A percentile compares a stretch with the other conserved stretches of the same genome.
These are phyloP conservation scores for Verasper variegatus DNA, from an alignment of 2,113 vertebrate genomes.

Conservation along the genomic window DNA sequence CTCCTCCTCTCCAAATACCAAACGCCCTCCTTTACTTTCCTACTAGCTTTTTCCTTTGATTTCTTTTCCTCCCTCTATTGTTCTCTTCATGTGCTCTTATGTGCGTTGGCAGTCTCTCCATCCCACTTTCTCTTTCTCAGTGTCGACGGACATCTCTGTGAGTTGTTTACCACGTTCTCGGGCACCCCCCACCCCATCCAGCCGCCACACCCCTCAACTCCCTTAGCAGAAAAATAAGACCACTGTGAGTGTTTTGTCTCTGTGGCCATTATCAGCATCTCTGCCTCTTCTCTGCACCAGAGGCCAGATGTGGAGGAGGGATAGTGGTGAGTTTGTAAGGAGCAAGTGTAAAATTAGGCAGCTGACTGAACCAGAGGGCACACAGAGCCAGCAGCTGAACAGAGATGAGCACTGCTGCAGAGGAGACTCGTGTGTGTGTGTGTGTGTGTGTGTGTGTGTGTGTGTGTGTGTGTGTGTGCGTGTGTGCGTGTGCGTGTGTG, in stretches of 20 bases:
- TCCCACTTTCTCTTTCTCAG: slow-evolving; percentile 35
- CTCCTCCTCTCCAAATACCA: slow-evolving; percentile 69
- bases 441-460: too few species aligned
- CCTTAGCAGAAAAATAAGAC: slow-evolving; percentile 20
- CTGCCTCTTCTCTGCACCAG: slow-evolving; percentile 18
- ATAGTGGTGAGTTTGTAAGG: slow-evolving; percentile 67
- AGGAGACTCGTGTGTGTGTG: too few species aligned
- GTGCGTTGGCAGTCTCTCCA: slow-evolving; percentile 15
- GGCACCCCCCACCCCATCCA: not conserved
- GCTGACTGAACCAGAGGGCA: slow-evolving; percentile 36
- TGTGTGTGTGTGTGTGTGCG: slow-evolving; percentile 19
- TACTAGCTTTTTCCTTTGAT: slow-evolving; percentile 33
- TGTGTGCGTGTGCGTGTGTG: not conserved
- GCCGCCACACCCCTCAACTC: not conserved
- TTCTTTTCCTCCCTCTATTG: slow-evolving; percentile 53
- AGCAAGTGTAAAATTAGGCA: slow-evolving; percentile 60
- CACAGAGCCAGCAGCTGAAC: slow-evolving; percentile 46
- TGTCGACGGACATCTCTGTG: slow-evolving; percentile 32
- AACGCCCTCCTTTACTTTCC: slow-evolving; percentile 57
- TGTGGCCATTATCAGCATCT: slow-evolving; percentile 37
- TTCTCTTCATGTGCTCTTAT: slow-evolving; percentile 43
- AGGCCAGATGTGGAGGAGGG: slow-evolving; percentile 67
- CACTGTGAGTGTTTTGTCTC: slow-evolving; percentile 38
- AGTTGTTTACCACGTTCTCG: slow-evolving; percentile 47
- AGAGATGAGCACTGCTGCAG: slow-evolving; percentile 22